phyloP scores from a whole-genome alignment of 2,888 invertebrate genomes.

The Netelia melanura region DNA sequence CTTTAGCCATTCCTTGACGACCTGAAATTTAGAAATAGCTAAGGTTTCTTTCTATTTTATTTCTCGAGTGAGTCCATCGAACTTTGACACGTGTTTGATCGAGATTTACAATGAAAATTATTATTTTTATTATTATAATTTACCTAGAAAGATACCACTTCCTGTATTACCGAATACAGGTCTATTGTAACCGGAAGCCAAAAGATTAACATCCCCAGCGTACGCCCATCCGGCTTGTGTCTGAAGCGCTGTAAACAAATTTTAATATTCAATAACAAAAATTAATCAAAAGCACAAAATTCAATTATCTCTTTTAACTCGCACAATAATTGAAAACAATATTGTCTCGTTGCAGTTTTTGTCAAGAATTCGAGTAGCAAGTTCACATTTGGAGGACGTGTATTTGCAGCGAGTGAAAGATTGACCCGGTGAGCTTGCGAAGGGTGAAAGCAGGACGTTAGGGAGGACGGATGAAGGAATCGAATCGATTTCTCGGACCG shows the following conservation, averaged over 20 bases:
- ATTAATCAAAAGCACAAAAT: background rate
- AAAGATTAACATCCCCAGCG: slow-evolving; percentile 84
- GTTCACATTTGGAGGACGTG: too few relatives aligned
- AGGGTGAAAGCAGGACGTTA: background rate
- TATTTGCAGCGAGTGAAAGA: too few relatives aligned
- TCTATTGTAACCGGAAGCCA: slow-evolving; percentile 85
- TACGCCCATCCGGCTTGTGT: slow-evolving; percentile 85
- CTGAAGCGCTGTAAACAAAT: slow-evolving; percentile 79
- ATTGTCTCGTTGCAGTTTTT: background rate
- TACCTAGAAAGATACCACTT: slow-evolving; percentile 85
- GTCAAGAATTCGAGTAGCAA: too few relatives aligned
- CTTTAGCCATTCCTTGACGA: slow-evolving; percentile 74
- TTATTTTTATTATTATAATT: background rate
- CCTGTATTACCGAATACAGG: slow-evolving; percentile 83
- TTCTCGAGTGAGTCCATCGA: background rate
- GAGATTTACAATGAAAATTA: background rate
- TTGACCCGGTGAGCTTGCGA: background rate
- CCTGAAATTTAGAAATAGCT: slow-evolving; percentile 73
- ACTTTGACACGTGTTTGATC: background rate
- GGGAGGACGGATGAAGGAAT: slow-evolving; percentile 82
- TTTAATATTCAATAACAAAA: background rate
- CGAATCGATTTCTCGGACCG: slow-evolving; percentile 77
- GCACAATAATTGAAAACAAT: background rate
- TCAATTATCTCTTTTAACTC: background rate
- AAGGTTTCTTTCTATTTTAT: background rate